A percentile compares a stretch with the other conserved stretches of the same genome.
Conservation (phyloP, 2,797 vertebrate species). For the Sebastes umbrosus region DNA sequence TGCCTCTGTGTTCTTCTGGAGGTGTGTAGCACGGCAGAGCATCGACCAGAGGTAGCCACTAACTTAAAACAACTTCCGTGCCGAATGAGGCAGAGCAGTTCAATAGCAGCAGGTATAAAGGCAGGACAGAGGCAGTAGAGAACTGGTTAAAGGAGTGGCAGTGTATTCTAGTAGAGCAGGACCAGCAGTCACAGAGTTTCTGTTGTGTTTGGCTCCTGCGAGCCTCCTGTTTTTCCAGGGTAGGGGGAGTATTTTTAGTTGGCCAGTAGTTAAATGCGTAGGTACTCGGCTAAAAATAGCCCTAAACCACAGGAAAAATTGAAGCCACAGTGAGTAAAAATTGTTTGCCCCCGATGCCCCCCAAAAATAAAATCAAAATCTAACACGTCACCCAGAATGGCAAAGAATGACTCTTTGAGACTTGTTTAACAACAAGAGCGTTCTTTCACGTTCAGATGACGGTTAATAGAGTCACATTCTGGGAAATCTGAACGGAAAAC, state of each 20-base stretch:
- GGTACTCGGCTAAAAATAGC: conserved; percentile 82
- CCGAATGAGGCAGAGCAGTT: conserved; percentile 49
- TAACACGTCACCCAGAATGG: conserved; percentile 65
- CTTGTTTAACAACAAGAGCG: conserved; percentile 45
- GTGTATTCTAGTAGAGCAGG: conserved; percentile 72
- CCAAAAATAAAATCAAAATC: conserved; percentile 72
- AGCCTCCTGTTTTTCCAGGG: conserved; percentile 81
- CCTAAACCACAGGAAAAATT: conserved; percentile 78
- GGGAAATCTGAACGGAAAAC: conserved; percentile 36
- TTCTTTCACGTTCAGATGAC: conserved; percentile 33
- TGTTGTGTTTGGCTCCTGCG: conserved; percentile 75
- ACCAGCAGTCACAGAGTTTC: conserved; percentile 71
- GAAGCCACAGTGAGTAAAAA: conserved; percentile 78
- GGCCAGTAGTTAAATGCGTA: conserved; percentile 78
- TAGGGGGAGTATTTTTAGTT: conserved; percentile 81
- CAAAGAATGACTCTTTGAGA: conserved; percentile 73
- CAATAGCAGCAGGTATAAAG: conserved; percentile 56
- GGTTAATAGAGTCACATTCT: conserved; percentile 45
- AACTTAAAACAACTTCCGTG: conserved; percentile 79
- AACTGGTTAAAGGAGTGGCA: conserved; percentile 70
- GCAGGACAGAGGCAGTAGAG: conserved; percentile 59
- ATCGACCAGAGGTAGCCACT: conserved; percentile 53
- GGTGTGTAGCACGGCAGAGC: conserved; percentile 49
- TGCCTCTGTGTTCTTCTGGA: conserved; percentile 71
- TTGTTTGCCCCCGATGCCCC: conserved; percentile 67